These are phyloP conservation scores for Pseudomyrmex sp. DNA, from an alignment of 1,140 invertebrate genomes.

Conservation along the genomic window DNA sequence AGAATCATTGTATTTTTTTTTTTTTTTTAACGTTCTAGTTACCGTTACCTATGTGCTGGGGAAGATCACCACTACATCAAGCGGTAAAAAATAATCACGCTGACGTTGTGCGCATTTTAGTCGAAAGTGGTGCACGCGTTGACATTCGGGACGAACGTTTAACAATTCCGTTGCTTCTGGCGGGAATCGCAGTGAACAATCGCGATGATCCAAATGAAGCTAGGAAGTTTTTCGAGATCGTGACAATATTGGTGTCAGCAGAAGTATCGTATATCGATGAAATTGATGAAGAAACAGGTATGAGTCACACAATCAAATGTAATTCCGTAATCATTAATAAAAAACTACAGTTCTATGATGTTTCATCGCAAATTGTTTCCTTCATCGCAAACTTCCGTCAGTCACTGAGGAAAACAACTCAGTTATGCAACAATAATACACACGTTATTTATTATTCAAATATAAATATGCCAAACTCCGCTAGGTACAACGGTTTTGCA, in stretches of 20 bases:
- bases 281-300: slow-evolving; percentile 57
- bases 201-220: slow-evolving; percentile 49
- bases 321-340: background rate
- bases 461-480: too few relatives aligned
- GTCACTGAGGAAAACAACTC: background rate
- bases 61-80: slow-evolving; percentile 74
- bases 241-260: slow-evolving; percentile 33
- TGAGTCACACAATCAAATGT: background rate
- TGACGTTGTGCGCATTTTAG: slow-evolving; percentile 66
- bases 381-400: background rate
- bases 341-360: background rate
- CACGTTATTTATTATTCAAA: too few relatives aligned
- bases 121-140: slow-evolving; percentile 53
- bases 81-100: slow-evolving; percentile 73
- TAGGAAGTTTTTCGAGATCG: slow-evolving; percentile 57
- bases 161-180: slow-evolving; percentile 51
- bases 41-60: slow-evolving; percentile 70
- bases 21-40: slow-evolving; percentile 43
- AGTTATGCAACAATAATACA: too few relatives aligned
- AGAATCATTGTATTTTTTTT: background rate
- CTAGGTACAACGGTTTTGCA: slow-evolving; percentile 59
- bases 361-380: background rate
- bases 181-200: slow-evolving; percentile 30
- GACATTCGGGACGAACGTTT: slow-evolving; percentile 39
- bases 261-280: slow-evolving; percentile 13